phyloP scores from a whole-genome alignment of 2,113 vertebrate genomes.

The Mus pahari region DNA sequence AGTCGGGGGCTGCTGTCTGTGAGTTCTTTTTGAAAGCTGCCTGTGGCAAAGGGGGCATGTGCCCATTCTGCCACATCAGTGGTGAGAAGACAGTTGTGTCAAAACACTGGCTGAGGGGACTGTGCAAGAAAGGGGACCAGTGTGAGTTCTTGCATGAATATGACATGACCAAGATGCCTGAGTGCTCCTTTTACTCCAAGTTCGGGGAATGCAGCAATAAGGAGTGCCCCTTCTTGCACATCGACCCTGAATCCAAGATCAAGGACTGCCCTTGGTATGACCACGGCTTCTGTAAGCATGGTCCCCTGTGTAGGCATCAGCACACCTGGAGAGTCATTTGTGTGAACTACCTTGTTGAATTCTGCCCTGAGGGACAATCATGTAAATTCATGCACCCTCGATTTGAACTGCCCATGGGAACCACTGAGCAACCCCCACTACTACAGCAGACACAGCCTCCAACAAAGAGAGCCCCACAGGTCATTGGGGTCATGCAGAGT shows the following conservation, averaged over 20 bases:
- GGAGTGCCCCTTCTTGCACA: slow-evolving; percentile 98
- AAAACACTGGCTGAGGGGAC: slow-evolving; percentile 98
- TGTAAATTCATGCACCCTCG: slow-evolving; percentile 99
- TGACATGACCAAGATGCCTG: slow-evolving; percentile 99
- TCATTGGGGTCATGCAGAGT: slow-evolving; percentile 88
- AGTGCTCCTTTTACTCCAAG: slow-evolving; percentile 99
- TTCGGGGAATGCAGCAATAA: slow-evolving; percentile 99
- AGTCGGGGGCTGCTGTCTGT: no score
- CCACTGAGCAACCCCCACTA: slow-evolving; percentile 96
- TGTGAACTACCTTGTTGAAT: slow-evolving; percentile 99
- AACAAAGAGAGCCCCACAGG: slow-evolving; percentile 93
- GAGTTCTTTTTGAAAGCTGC: no score
- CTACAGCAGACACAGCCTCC: slow-evolving; percentile 93
- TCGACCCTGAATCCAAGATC: slow-evolving; percentile 99
- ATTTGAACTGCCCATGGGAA: slow-evolving; percentile 98
- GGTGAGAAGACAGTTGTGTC: slow-evolving; percentile 99
- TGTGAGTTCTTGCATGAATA: slow-evolving; percentile 99
- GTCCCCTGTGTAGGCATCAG: slow-evolving; percentile 97
- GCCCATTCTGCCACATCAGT: slow-evolving; percentile 98
- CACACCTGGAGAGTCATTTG: slow-evolving; percentile 98
- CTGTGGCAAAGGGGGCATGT: slow-evolving; percentile 99
- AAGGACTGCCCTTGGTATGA: slow-evolving; percentile 99
- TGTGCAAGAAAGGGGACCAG: slow-evolving; percentile 99
- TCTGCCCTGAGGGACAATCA: slow-evolving; percentile 96
- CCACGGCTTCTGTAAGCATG: slow-evolving; percentile 98